A percentile compares a stretch with the other conserved stretches of the same genome.
These are phyloP conservation scores for Hirtodrosophila confusa DNA, from an alignment of 2,888 invertebrate species.

Conservation along the genomic window DNA sequence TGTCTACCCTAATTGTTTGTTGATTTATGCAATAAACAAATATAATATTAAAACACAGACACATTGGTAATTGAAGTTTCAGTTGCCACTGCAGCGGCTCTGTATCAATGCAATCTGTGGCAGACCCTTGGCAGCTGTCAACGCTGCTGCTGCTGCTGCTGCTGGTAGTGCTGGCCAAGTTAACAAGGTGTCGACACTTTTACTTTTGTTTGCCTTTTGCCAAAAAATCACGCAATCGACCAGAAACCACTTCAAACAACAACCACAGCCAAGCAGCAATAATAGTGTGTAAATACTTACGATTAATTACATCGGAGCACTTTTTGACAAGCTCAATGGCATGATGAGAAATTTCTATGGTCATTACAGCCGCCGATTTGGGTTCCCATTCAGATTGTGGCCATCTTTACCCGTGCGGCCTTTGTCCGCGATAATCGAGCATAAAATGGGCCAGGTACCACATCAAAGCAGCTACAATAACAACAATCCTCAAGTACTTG, in stretches of 20 bases:
- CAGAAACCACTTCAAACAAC: constrained; percentile 21
- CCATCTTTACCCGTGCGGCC: constrained; percentile 36
- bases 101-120: constrained; percentile 8
- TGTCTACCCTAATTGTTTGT: constrained; percentile 27
- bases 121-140: constrained; percentile 38
- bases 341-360: constrained; percentile 62
- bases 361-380: constrained; percentile 34
- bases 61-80: constrained; percentile 45
- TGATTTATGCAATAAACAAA: constrained; percentile 69
- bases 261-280: constrained; percentile 23
- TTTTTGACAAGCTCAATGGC: constrained; percentile 57
- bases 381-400: constrained; percentile 17
- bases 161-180: constrained; percentile 18
- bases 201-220: constrained; percentile 40
- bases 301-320: constrained; percentile 70
- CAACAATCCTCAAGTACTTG: constrained; percentile 20
- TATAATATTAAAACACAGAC: constrained; percentile 42
- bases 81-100: constrained; percentile 32
- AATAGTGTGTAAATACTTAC: constrained; percentile 69
- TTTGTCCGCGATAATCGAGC: constrained; percentile 64
- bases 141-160: neutral
- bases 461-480: constrained; percentile 53
- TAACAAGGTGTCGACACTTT: constrained; percentile 40
- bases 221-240: constrained; percentile 18
- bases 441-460: constrained; percentile 69